Conservation (phyloP, 1,140 invertebrate species). For the Schlechtendalia chinensis region DNA sequence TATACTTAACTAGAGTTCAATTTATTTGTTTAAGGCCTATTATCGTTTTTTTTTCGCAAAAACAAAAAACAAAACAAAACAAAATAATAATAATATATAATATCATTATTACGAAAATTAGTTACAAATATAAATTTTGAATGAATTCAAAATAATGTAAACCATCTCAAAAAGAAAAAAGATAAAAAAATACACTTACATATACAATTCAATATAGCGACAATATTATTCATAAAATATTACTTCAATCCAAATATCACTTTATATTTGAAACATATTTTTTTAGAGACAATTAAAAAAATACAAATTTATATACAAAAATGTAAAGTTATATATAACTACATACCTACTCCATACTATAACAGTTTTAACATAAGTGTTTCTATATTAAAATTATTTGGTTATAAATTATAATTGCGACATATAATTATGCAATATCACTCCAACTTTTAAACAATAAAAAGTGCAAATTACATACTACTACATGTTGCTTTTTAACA, state of each 20-base stretch:
- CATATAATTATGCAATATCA: neutral
- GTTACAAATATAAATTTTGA: no score
- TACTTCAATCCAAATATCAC: neutral
- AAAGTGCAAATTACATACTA: neutral
- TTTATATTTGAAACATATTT: neutral
- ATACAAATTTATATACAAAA: neutral
- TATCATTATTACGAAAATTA: no score
- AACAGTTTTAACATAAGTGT: no score
- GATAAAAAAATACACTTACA: no score
- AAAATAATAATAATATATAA: neutral
- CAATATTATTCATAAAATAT: no score
- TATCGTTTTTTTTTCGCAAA: neutral
- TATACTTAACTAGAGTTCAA: neutral
- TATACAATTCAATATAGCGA: no score
- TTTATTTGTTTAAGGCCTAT: neutral
- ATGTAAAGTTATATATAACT: no score
- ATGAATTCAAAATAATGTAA: no score
- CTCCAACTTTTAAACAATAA: neutral
- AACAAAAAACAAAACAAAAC: neutral
- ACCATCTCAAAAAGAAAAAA: no score
- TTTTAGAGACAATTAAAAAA: no score
- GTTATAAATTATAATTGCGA: no score
- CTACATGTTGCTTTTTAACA: neutral
- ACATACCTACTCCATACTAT: no score
- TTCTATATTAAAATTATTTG: neutral